Conservation (phyloP, 2,888 invertebrate genomes). For the Cheilosia variabilis region DNA sequence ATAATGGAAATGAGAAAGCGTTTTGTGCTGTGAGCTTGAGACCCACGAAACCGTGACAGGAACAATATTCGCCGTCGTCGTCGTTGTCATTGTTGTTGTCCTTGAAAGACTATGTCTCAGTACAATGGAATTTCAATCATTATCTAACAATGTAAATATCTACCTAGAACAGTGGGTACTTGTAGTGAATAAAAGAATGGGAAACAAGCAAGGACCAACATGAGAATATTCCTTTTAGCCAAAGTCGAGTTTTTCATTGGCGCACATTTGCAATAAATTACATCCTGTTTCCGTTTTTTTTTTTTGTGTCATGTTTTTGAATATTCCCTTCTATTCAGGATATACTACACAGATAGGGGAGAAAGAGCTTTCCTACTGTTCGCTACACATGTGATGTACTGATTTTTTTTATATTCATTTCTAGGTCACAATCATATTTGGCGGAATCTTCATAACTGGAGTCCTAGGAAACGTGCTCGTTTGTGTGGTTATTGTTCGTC, state of each 20-base stretch:
- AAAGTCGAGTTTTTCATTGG: conserved; percentile 33
- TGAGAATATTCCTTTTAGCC: conserved; percentile 47
- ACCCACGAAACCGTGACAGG: conserved; percentile 25
- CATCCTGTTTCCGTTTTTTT: conserved; percentile 53
- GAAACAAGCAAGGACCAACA: neutral
- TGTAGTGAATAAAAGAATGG: conserved; percentile 3
- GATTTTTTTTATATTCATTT: conserved; percentile 76
- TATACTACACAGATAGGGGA: neutral
- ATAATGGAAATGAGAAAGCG: conserved; percentile 47
- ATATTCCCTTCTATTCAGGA: conserved; percentile 3
- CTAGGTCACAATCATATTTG: conserved; percentile 87
- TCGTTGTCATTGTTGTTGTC: conserved; percentile 29
- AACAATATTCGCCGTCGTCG: conserved; percentile 6
- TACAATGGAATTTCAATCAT: conserved; percentile 58
- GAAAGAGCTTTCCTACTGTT: neutral
- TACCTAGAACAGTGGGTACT: conserved; percentile 1
- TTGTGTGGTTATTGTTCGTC: conserved; percentile 92
- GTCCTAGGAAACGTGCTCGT: conserved; percentile 93
- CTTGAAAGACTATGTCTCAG: conserved; percentile 40
- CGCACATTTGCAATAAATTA: conserved; percentile 67
- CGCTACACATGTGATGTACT: neutral
- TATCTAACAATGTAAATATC: conserved; percentile 59
- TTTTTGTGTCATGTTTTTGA: conserved; percentile 26
- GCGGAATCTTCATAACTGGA: conserved; percentile 92
- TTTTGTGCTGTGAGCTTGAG: conserved; percentile 36